A percentile compares a stretch with the other conserved stretches of the same genome.
These are phyloP conservation scores for Octopus bimaculoides DNA, from an alignment of 1,140 invertebrate species.

Conservation along the genomic window DNA sequence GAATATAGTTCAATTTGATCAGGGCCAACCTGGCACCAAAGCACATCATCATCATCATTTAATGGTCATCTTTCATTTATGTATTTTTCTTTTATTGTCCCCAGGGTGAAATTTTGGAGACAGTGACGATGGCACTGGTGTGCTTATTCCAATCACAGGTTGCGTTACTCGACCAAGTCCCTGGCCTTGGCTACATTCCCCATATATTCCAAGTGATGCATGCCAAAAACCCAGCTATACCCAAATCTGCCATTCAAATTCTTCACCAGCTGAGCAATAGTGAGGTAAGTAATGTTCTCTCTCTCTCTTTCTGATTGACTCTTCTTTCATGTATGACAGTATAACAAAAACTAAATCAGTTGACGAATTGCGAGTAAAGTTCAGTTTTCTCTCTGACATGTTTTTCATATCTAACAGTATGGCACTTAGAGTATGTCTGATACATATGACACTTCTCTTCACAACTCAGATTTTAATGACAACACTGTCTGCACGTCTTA, in stretches of 20 bases:
- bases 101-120: slow-evolving; percentile 77
- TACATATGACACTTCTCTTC: no score
- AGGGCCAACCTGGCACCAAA: no score
- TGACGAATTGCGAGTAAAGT: slow-evolving; percentile 13
- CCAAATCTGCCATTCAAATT: slow-evolving; percentile 77
- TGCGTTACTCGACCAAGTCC: slow-evolving; percentile 83
- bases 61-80: neutral
- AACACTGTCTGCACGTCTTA: no score
- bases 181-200: slow-evolving; percentile 91
- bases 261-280: slow-evolving; percentile 81
- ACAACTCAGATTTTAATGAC: no score
- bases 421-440: no score
- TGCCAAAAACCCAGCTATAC: slow-evolving; percentile 62
- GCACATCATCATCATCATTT: no score
- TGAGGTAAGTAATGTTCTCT: slow-evolving; percentile 64
- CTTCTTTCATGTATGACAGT: no score
- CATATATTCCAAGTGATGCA: slow-evolving; percentile 78
- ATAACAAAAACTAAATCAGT: neutral
- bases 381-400: neutral
- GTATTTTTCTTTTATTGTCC: slow-evolving; percentile 22
- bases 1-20: no score
- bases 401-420: no score
- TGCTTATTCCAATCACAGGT: slow-evolving; percentile 81
- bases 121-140: slow-evolving; percentile 79
- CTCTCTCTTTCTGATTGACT: neutral